Conservation (phyloP, 2,113 vertebrate species). For the Ursus arctos region DNA sequence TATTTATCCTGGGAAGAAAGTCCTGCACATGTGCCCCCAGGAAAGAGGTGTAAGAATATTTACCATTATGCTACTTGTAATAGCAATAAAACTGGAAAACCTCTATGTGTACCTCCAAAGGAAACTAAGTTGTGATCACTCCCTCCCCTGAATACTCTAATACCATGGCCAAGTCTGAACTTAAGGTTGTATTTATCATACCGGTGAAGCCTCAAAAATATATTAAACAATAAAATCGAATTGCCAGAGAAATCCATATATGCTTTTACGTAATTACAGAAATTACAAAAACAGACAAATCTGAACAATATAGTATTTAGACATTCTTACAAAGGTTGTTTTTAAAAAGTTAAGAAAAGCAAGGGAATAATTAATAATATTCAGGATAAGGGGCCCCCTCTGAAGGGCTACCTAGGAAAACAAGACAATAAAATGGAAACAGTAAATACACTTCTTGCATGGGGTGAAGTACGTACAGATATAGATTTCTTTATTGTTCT, state of each 20-base stretch:
- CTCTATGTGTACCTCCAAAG: neutral
- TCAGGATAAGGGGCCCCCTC: neutral
- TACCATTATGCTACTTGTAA: neutral
- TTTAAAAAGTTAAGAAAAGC: neutral
- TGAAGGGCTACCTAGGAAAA: neutral
- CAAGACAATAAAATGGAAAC: neutral
- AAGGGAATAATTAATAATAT: neutral
- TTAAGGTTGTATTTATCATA: neutral
- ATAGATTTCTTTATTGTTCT: neutral
- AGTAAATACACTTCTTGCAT: neutral
- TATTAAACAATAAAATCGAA: neutral
- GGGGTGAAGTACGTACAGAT: neutral
- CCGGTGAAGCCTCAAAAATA: neutral
- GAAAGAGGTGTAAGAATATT: neutral
- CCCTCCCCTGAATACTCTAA: neutral
- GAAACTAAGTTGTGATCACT: neutral
- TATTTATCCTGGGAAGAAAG: neutral
- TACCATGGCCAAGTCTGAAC: neutral
- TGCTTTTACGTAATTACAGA: neutral
- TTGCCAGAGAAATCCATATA: neutral
- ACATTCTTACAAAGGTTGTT: constrained; percentile 5
- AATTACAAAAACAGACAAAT: neutral
- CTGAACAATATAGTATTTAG: neutral
- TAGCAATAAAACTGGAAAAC: neutral
- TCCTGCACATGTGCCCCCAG: neutral